phyloP scores from a whole-genome alignment of 2,888 invertebrate genomes.

The Eilema depressum region DNA sequence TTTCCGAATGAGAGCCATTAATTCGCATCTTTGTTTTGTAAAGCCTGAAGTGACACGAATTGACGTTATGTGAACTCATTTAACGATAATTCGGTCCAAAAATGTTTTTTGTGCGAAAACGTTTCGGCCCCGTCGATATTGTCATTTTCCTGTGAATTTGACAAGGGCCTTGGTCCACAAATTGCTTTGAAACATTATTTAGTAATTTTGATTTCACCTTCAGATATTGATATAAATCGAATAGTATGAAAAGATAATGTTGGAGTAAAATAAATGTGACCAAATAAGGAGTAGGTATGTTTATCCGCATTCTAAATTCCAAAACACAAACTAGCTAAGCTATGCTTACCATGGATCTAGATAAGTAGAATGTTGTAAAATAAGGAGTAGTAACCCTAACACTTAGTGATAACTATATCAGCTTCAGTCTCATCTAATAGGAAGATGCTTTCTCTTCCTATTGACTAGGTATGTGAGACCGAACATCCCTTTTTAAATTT shows the following conservation, averaged over 20 bases:
- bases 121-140: constrained; percentile 51
- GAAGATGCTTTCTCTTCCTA: too few relatives aligned
- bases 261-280: constrained; percentile 25
- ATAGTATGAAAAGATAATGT: not conserved
- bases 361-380: too few relatives aligned
- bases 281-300: too few relatives aligned
- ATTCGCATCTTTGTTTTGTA: constrained; percentile 86
- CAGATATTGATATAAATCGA: not conserved
- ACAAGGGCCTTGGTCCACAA: constrained; percentile 30
- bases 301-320: too few relatives aligned
- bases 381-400: constrained; percentile 6
- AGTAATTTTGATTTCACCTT: constrained; percentile 14
- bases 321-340: too few relatives aligned
- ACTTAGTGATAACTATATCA: too few relatives aligned
- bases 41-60: constrained; percentile 81
- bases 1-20: constrained; percentile 83
- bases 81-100: constrained; percentile 73
- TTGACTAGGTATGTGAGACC: too few relatives aligned
- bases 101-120: constrained; percentile 61
- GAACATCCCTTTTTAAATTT: too few relatives aligned
- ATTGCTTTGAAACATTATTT: constrained; percentile 38
- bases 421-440: too few relatives aligned
- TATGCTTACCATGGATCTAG: too few relatives aligned
- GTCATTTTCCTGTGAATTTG: constrained; percentile 39
- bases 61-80: constrained; percentile 79